Percentiles rank a stretch among this genome's conserved stretches.
These are phyloP conservation scores for Rhinella marina DNA, from an alignment of 2,797 vertebrate genomes.

Conservation along the genomic window DNA sequence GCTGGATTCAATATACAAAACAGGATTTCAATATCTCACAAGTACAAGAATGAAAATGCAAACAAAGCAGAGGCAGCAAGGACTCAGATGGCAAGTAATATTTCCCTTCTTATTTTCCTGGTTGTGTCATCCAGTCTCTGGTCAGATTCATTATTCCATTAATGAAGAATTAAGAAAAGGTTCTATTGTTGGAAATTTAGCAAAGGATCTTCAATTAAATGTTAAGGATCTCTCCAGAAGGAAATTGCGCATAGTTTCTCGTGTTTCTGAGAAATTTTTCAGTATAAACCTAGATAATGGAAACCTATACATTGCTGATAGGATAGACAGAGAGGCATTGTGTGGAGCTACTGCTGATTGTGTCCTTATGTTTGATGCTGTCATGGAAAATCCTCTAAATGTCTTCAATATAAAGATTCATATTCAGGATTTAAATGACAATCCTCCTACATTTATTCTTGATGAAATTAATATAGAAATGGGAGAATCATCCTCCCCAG, in stretches of 20 bases:
- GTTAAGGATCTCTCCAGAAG: conserved; percentile 59
- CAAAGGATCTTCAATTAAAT: conserved; percentile 54
- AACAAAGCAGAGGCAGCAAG: neutral
- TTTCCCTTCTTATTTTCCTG: conserved; percentile 64
- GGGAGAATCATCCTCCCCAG: conserved; percentile 70
- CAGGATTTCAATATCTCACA: neutral
- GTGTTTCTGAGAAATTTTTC: conserved; percentile 39
- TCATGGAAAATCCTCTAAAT: conserved; percentile 72
- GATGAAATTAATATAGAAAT: conserved; percentile 73
- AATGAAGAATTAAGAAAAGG: conserved; percentile 56
- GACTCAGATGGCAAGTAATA: conserved; percentile 54
- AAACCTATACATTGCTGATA: conserved; percentile 39
- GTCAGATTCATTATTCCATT: conserved; percentile 49
- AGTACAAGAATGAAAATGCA: neutral
- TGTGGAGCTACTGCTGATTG: conserved; percentile 68
- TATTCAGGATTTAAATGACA: conserved; percentile 77
- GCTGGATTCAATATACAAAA: neutral
- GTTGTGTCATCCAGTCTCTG: conserved; percentile 72
- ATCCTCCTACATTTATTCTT: conserved; percentile 70
- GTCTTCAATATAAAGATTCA: conserved; percentile 81
- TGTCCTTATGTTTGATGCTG: conserved; percentile 80
- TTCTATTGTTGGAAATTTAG: conserved; percentile 58
- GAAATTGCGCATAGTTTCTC: conserved; percentile 29
- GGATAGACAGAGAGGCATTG: conserved; percentile 64
- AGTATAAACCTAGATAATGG: conserved; percentile 32